These are phyloP conservation scores for Bucco capensis DNA, from an alignment of 2,113 vertebrate genomes.

Conservation along the genomic window DNA sequence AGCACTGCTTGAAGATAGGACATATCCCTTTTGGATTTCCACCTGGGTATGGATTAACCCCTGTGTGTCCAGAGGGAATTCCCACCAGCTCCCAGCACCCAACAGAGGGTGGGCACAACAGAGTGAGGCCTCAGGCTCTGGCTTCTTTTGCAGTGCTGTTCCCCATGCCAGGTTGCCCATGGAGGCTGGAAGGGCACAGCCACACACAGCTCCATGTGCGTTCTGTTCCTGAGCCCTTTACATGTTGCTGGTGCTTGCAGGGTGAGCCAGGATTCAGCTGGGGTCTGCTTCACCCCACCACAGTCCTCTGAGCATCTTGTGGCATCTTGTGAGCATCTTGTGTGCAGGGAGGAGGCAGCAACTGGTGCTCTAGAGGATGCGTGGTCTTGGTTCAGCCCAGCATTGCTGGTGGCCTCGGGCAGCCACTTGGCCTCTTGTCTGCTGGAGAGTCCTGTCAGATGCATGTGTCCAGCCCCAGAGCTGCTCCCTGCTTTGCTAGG, in stretches of 20 bases:
- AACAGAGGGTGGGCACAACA: not conserved
- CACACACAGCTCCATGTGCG: accelerated
- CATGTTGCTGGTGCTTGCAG: not conserved
- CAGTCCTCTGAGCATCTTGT: not conserved
- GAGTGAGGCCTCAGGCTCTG: accelerated
- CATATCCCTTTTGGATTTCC: not conserved
- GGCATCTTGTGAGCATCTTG: too few relatives aligned
- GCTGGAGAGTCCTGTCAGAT: not conserved
- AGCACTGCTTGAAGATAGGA: not conserved
- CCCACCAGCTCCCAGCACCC: not conserved
- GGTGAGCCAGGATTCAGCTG: not conserved
- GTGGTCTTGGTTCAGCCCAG: not conserved
- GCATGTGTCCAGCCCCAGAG: not conserved
- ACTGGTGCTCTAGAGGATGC: not conserved
- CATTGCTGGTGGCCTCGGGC: not conserved
- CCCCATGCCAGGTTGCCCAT: not conserved
- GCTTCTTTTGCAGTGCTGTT: not conserved
- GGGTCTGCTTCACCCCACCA: not conserved
- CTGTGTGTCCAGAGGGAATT: not conserved
- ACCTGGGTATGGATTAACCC: not conserved
- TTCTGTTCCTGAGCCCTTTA: not conserved
- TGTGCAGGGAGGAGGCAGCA: not conserved
- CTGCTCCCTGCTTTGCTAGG: not conserved
- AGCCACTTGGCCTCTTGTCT: not conserved
- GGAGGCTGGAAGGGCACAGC: not conserved